phyloP scores from a whole-genome alignment of 2,797 vertebrate species.

The Sebastes vulpes region DNA sequence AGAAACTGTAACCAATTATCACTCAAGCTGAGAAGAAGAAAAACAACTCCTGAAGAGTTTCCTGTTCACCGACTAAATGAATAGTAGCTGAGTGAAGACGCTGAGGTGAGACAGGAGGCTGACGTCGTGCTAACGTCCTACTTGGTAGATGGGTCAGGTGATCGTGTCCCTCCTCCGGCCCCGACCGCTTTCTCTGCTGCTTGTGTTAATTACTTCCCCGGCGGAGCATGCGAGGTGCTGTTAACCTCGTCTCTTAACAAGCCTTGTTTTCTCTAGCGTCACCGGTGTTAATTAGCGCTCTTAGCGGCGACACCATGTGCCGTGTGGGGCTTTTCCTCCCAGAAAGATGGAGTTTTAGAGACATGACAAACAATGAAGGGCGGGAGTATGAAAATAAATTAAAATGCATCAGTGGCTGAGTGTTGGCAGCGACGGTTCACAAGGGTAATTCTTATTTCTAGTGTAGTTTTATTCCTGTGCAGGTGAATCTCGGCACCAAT shows the following conservation, averaged over 20 bases:
- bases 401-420: not conserved
- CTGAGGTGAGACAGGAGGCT: not conserved
- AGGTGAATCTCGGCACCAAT: not conserved
- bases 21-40: not conserved
- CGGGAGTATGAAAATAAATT: not conserved
- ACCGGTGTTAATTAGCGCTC: slow-evolving; percentile 59
- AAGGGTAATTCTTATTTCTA: not conserved
- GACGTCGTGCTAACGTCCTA: not conserved
- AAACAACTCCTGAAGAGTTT: not conserved
- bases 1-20: not conserved
- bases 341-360: slow-evolving; percentile 1
- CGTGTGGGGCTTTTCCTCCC: not conserved
- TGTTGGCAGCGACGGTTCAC: not conserved
- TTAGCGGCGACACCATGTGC: slow-evolving; percentile 19
- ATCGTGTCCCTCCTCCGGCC: not conserved
- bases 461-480: not conserved
- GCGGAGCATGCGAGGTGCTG: slow-evolving; percentile 6
- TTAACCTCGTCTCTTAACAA: slow-evolving; percentile 62
- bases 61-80: not conserved
- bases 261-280: slow-evolving; percentile 36
- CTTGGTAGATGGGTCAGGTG: slow-evolving; percentile 8
- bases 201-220: slow-evolving; percentile 53
- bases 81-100: not conserved
- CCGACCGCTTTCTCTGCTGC: not conserved
- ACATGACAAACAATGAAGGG: not conserved